These are phyloP conservation scores for Falco naumanni DNA, from an alignment of 2,797 vertebrate genomes.

Conservation along the genomic window DNA sequence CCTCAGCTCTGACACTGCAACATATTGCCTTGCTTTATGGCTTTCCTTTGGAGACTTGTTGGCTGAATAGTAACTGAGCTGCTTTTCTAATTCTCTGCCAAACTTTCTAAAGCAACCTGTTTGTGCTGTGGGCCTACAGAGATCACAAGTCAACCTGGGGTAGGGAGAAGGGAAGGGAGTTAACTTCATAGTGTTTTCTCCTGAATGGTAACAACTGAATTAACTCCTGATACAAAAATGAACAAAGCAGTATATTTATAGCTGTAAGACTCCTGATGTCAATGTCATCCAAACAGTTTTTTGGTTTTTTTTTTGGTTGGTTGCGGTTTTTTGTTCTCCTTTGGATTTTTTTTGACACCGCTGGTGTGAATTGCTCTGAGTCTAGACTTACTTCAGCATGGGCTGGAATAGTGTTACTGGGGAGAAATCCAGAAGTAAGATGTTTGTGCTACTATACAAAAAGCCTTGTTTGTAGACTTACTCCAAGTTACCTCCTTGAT, in stretches of 20 bases:
- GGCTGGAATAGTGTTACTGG: background rate
- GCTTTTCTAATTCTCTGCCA: background rate
- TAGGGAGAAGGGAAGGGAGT: background rate
- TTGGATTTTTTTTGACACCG: background rate
- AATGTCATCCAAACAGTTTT: background rate
- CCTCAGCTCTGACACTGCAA: fast-evolving
- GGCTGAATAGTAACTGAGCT: background rate
- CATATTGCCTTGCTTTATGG: fast-evolving
- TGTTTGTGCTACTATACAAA: background rate
- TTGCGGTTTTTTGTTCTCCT: no score
- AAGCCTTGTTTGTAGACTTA: background rate
- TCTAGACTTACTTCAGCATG: background rate
- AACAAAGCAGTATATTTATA: background rate
- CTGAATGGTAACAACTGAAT: background rate
- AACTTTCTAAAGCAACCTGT: background rate
- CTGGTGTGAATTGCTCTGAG: background rate
- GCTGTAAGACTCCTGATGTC: background rate
- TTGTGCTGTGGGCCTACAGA: fast-evolving
- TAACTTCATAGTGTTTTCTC: background rate
- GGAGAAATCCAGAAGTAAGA: background rate
- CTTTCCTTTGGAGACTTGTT: background rate
- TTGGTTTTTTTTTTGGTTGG: no score
- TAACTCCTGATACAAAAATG: background rate
- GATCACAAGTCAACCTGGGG: fast-evolving
- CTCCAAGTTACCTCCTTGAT: background rate